Evolutionary conservation across 1,140 invertebrate genomes (phyloP), one percentile per base, ranked within the genome.

Genomic region (Drosophila lacteicornis): DNA sequence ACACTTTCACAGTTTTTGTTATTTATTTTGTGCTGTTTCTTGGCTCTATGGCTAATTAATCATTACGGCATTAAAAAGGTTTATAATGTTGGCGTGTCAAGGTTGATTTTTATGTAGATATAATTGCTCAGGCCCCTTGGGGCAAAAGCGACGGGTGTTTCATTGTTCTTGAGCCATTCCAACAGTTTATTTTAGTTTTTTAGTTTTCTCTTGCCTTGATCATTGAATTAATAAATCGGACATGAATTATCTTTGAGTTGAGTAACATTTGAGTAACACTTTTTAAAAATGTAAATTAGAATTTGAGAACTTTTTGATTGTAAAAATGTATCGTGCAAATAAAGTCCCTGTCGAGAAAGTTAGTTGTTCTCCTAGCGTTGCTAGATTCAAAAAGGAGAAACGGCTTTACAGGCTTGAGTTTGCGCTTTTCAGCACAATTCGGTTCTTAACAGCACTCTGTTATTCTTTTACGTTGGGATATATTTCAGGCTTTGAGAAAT

Each of bases 51-150:
- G 50, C 62, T 69, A 78, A 78, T 78, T 69, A 69, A 69, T 77
- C 60, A 57, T 60, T 56, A 36, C 50, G 57, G 50, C 57, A 67
- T 53, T 69, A 47, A 76, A 75, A 67, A 53, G 71, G 47, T 67
- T 76, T 76, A 53, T 46, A 43, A 55, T 55, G 61, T 55, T 77
- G 75, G 56, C 75, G 63, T 78, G 75, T 78, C 75, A 78, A 69
- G 75, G 75, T 77, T 15, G 50, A 38, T 25, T 33, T 27, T 47
- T 17, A 50, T 60, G 63, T 56, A 68, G 55, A 19, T 50, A 46
- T 69, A 50, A 68, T 45, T 67, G 67, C 8, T 8, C n/a, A 38
- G 19, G 17, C 22, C 56, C 56, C 47, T 53, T 42, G 67, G 67
- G 49, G 49, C 47, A 70, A 73, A 47, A 55, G 22, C 51, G 27